Conservation (phyloP, 2,888 invertebrate genomes). For the Fragum whitleyi region DNA sequence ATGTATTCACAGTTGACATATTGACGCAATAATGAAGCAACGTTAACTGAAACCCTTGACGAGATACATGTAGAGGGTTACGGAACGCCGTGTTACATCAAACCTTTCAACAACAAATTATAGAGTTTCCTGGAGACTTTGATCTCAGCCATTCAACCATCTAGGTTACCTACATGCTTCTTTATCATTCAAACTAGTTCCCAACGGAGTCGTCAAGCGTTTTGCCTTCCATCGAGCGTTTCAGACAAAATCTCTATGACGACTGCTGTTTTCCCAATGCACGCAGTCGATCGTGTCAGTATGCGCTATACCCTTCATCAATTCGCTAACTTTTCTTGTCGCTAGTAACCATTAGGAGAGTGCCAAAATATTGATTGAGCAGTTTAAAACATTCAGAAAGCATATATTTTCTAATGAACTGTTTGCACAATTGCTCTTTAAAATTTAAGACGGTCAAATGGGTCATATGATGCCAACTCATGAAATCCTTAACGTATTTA, state of each 20-base stretch:
- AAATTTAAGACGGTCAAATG: too few relatives aligned
- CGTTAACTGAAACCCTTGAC: background rate
- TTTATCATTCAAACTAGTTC: slow-evolving; percentile 47
- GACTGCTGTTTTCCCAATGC: background rate
- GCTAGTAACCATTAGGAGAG: too few relatives aligned
- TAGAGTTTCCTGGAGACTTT: slow-evolving; percentile 48
- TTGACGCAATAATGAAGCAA: background rate
- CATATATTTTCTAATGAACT: too few relatives aligned
- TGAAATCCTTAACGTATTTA: too few relatives aligned
- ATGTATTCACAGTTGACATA: background rate
- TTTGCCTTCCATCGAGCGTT: slow-evolving; percentile 33
- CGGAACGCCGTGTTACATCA: slow-evolving; percentile 10
- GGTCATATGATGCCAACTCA: too few relatives aligned
- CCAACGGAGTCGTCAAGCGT: slow-evolving; percentile 55
- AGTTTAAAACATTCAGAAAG: too few relatives aligned
- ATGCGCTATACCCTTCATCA: background rate
- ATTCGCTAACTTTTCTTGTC: too few relatives aligned
- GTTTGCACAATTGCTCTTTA: too few relatives aligned
- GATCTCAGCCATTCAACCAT: slow-evolving; percentile 47
- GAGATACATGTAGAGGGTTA: background rate
- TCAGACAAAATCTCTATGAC: background rate
- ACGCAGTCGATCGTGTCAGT: slow-evolving; percentile 2
- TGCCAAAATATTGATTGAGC: too few relatives aligned
- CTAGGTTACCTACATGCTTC: slow-evolving; percentile 55
- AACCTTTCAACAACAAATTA: slow-evolving; percentile 34